phyloP scores from a whole-genome alignment of 2,113 vertebrate genomes.

The Passer montanus region DNA sequence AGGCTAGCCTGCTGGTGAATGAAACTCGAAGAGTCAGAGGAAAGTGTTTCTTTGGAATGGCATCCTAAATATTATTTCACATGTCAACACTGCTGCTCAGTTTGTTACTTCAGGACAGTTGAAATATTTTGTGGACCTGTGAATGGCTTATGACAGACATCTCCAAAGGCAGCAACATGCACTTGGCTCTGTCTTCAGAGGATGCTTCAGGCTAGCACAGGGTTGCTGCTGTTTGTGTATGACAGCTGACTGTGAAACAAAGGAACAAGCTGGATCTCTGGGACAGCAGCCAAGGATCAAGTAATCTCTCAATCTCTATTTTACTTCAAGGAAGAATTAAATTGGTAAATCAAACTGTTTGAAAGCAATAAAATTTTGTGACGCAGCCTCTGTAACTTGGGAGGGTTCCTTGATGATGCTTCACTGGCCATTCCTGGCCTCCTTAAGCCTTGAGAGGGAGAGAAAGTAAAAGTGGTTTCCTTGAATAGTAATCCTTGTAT shows the following conservation, averaged over 20 bases:
- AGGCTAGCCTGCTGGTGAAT: background rate
- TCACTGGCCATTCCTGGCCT: background rate
- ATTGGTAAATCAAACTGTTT: background rate
- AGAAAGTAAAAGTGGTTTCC: background rate
- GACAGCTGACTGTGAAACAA: background rate
- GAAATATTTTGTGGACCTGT: background rate
- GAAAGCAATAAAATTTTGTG: background rate
- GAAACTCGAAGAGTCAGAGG: background rate
- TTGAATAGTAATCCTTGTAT: background rate
- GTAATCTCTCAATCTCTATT: background rate
- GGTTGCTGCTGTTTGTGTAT: background rate
- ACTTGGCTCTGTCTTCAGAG: background rate
- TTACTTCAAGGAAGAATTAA: background rate
- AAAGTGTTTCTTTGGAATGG: background rate
- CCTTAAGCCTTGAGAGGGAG: background rate
- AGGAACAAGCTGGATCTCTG: background rate
- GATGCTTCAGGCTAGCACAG: background rate
- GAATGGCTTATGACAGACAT: background rate
- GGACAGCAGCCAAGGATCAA: background rate
- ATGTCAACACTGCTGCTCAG: background rate
- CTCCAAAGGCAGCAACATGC: background rate
- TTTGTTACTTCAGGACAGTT: background rate
- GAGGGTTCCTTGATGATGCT: background rate
- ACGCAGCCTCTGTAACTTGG: background rate
- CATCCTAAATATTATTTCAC: background rate